Evolutionary conservation across 2,113 vertebrate species (phyloP).

Genomic region (Eupsittula cactorum): DNA sequence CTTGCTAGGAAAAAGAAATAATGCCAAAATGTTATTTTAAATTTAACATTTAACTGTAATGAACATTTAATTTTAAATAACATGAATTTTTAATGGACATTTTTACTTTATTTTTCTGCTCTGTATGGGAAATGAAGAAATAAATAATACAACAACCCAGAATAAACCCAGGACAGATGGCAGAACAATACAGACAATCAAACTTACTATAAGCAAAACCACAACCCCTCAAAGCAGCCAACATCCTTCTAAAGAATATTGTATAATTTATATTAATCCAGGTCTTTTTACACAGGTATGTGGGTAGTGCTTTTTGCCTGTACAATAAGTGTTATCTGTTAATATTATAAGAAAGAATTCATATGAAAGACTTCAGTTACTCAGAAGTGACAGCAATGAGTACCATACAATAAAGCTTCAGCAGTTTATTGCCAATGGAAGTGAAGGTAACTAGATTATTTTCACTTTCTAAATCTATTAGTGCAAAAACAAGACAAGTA

Average conservation of each 20-base stretch:
- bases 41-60: not conserved
- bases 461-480: not conserved
- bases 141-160: not conserved
- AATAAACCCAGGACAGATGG: not conserved
- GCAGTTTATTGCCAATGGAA: rapidly evolving
- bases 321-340: not conserved
- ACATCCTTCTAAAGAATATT: not conserved
- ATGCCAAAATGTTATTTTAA: not conserved
- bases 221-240: not conserved
- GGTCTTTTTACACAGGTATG: not conserved
- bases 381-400: not conserved
- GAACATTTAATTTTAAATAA: not conserved
- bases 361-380: not conserved
- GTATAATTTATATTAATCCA: not conserved
- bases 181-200: not conserved
- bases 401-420: not conserved
- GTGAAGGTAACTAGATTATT: not conserved
- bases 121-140: not conserved
- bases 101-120: not conserved
- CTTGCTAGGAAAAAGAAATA: not conserved
- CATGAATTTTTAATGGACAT: not conserved
- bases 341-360: not conserved
- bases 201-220: not conserved
- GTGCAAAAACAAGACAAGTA: not conserved
- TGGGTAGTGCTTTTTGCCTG: not conserved